Evolutionary conservation across 2,113 vertebrate genomes (phyloP).

Genomic region (Xiphophorus couchianus): DNA sequence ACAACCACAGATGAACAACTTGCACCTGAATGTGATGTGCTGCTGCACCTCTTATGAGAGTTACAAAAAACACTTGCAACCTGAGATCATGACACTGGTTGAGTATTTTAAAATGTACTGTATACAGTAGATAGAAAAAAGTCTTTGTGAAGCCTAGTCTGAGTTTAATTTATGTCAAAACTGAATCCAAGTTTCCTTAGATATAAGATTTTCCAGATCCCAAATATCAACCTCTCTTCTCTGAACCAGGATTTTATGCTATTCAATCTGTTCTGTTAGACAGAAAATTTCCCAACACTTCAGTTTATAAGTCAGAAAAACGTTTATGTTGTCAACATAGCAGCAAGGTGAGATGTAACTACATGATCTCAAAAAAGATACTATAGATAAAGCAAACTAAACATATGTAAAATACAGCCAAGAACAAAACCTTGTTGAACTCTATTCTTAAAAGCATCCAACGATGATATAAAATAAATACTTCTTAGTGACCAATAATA

Average conservation of each 20-base stretch:
- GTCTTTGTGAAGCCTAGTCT: not conserved
- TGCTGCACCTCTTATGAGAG: not conserved
- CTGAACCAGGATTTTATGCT: not conserved
- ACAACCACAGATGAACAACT: not conserved
- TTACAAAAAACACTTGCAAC: not conserved
- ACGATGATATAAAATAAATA: not conserved
- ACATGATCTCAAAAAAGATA: no score
- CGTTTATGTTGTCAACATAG: no score
- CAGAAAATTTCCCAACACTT: not conserved
- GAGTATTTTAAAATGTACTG: not conserved
- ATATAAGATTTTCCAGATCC: not conserved
- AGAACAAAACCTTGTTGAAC: not conserved
- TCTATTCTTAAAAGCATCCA: not conserved
- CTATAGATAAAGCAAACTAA: no score
- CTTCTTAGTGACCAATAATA: not conserved
- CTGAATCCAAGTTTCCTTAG: not conserved
- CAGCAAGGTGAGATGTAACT: no score
- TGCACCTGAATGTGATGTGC: not conserved
- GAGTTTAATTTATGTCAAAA: not conserved
- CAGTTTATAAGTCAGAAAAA: no score
- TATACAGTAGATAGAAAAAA: not conserved
- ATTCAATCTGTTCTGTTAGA: not conserved
- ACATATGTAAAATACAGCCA: not conserved
- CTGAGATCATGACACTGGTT: not conserved
- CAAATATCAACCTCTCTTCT: not conserved